Evolutionary conservation across 1,140 invertebrate species (phyloP).

Genomic region (Anastatus disparis): DNA sequence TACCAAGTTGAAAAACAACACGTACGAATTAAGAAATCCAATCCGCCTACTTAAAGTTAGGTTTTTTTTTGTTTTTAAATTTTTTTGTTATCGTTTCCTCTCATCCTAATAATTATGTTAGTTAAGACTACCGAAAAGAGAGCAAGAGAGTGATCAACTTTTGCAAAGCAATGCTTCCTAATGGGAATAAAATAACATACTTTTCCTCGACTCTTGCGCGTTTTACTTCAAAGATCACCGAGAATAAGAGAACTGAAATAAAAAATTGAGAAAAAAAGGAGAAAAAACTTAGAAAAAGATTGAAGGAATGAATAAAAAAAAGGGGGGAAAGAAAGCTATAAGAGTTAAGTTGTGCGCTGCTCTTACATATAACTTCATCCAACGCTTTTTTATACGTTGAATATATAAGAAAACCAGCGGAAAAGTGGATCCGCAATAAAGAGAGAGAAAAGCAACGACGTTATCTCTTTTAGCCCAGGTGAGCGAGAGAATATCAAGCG

Average conservation of each 20-base stretch:
- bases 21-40: slow-evolving; percentile 29
- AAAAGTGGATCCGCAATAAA: slow-evolving; percentile 34
- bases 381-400: neutral
- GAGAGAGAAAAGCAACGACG: too few species aligned
- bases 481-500: too few species aligned
- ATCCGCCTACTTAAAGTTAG: slow-evolving; percentile 11
- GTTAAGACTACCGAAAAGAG: neutral
- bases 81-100: neutral
- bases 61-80: neutral
- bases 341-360: too few species aligned
- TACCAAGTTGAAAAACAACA: neutral
- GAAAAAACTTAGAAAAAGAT: neutral
- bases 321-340: too few species aligned
- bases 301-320: neutral
- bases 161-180: neutral
- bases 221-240: neutral
- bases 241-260: neutral
- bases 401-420: slow-evolving; percentile 21
- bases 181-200: slow-evolving; percentile 13
- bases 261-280: neutral
- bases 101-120: neutral
- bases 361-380: too few species aligned
- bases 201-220: neutral
- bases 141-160: neutral
- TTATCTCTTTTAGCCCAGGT: slow-evolving; percentile 20